Base-by-base conservation (phyloP, 2,797 vertebrate species). In the Gallinago stenura region DNA sequence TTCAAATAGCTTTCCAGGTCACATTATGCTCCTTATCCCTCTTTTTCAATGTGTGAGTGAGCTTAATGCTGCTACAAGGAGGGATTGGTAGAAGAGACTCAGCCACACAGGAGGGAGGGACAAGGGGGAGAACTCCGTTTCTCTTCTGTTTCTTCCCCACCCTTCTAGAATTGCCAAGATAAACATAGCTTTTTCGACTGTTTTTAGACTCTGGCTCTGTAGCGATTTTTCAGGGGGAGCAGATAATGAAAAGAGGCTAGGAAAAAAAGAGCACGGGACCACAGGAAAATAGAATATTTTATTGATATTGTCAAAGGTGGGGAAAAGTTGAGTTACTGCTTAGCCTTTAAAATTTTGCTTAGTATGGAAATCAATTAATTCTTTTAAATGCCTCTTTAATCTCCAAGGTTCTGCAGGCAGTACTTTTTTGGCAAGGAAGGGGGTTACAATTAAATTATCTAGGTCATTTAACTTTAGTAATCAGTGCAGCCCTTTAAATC, bases 391-490 rank as follows among this genome's bases (percentile, higher is more conserved):
- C 25, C 31, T 18, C 18, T 82, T 82, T 92, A 82, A 91, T 90
- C 56, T 80, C 75, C 45, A 19, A n/a, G 54, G 35, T 94, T 94
- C 83, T 92, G 41, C 60, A 51, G 56, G 56, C 14, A 3, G 28
- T 83, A 61, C 35, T 69, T 87, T 71, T 95, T 83, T 85, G 51
- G 31, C 8, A 11, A 92, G 37, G 53, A 91, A 70, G 24, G 61
- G 39, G 64, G 41, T 90, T 95, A 60, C 4, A 25, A 73, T 94
- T 84, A 84, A 89, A 76, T 96, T 94, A 83, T 80, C 62, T 92
- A 77, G 28, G 64, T 94, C 54, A 70, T 90, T 95, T 94, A 88
- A 88, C 61, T 95, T 90, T 4, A 80, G 56, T 62, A 73, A 91
- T 78, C 69, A 65, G n/a, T 72, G 24, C 54, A 81, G 57, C 70